Base-by-base conservation (phyloP, 2,113 vertebrate species). In the Strix uralensis region DNA sequence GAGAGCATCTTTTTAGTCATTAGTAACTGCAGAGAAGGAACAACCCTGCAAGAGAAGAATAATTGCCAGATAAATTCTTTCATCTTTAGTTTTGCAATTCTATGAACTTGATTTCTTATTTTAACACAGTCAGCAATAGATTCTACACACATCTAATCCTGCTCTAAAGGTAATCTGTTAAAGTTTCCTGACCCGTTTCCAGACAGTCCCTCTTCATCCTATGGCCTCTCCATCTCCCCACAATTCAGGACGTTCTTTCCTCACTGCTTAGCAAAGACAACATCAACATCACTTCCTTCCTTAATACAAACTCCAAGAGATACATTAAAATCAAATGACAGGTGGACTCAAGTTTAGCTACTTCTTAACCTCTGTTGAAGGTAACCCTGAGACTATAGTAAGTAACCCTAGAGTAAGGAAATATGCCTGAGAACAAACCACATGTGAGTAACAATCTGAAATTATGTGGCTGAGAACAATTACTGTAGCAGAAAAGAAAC, bases 261-360 rank as follows among this genome's bases (percentile, higher is more conserved):
- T 69, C 66, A 29, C 18, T 30, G 20, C 34, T 38, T 2, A 46
- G 52, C 16, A 4, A 52, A 44, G 47, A 4, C 1, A 6, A 32
- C 79, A 58, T 29, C 71, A 55, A 15, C 21, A 8, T 22, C 4
- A 0, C 5, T 34, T 23, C 19, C 10, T 30, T 22, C 18, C 18
- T 13, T 10, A 30, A 67, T 1, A 19, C 17, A 46, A 16, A 18
- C 47, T 40, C 80, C 55, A 19, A 22, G 26, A 13, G 1, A 30
- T 51, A 29, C 6, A 1, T 10, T 51, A 25, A 69, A 66, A 34
- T 26, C 0, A 0, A 75, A 29, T 1, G 54, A 27, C 6, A 38
- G 9, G 21, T 3, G 18, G 11, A 15, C 42, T n/a, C 19, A 5
- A 44, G 16, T 15, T 51, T 1, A 30, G 32, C 32, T 81, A 40